phyloP scores from a whole-genome alignment of 2,113 vertebrate genomes.

The Pseudorhombus dupliciocellatus region DNA sequence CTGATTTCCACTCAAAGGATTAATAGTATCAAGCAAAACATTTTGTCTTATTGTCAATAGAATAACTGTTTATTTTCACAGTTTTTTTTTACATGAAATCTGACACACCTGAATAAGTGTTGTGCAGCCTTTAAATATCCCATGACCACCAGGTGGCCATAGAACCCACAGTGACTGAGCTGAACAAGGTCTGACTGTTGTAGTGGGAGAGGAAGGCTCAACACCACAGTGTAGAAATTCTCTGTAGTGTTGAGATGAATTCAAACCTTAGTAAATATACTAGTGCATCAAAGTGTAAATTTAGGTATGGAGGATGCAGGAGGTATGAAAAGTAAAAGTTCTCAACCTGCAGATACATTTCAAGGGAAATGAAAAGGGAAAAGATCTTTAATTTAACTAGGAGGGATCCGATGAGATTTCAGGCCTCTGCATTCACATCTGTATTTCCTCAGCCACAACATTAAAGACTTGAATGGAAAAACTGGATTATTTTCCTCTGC shows the following conservation, averaged over 20 bases:
- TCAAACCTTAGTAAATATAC: neutral
- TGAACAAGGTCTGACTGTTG: neutral
- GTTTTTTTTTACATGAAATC: too few relatives aligned
- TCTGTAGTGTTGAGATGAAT: neutral
- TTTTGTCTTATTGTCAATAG: neutral
- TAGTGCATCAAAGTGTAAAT: too few relatives aligned
- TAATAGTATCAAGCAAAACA: neutral
- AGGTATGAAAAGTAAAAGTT: neutral
- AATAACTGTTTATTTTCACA: neutral
- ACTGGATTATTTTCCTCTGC: neutral
- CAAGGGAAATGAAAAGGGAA: neutral
- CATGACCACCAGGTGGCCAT: constrained; percentile 53
- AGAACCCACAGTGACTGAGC: neutral
- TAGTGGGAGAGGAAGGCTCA: neutral
- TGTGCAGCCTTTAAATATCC: neutral
- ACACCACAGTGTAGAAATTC: too few relatives aligned
- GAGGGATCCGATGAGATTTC: too few relatives aligned
- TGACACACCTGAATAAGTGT: too few relatives aligned
- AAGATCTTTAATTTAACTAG: neutral
- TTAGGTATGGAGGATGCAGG: too few relatives aligned
- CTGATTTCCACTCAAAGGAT: neutral
- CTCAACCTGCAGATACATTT: neutral
- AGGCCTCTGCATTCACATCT: too few relatives aligned
- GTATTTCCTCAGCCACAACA: neutral
- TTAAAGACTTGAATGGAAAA: neutral